A percentile compares a stretch with the other conserved stretches of the same genome.
These are phyloP conservation scores for Eupithecia vulgata DNA, from an alignment of 2,888 invertebrate genomes.

Conservation along the genomic window DNA sequence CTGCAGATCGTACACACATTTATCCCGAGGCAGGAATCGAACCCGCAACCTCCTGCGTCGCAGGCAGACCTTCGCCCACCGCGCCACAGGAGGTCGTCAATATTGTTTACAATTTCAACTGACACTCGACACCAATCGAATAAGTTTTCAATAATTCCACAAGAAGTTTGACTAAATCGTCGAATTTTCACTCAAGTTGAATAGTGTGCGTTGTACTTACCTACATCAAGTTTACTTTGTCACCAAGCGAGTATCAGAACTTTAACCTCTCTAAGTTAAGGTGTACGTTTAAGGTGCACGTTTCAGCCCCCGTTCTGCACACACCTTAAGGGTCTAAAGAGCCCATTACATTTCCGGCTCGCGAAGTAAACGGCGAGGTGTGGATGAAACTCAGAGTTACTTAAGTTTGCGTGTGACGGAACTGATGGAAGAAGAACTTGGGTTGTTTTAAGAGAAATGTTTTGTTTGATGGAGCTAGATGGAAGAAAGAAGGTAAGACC, in stretches of 20 bases:
- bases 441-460: neutral
- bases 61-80: too few relatives aligned
- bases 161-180: too few relatives aligned
- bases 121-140: too few relatives aligned
- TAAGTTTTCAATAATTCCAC: too few relatives aligned
- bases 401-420: constrained; percentile 3
- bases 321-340: constrained; percentile 32
- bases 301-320: neutral
- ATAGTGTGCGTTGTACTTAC: neutral
- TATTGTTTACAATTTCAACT: too few relatives aligned
- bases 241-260: neutral
- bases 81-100: too few relatives aligned
- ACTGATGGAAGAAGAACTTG: neutral
- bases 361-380: constrained; percentile 24
- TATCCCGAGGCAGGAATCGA: too few relatives aligned
- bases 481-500: neutral
- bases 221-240: neutral
- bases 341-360: constrained; percentile 50
- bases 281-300: neutral
- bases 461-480: neutral
- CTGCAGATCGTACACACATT: too few relatives aligned
- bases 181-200: neutral
- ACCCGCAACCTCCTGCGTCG: too few relatives aligned
- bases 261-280: neutral
- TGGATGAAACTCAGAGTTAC: constrained; percentile 14